Conservation (phyloP, 2,113 vertebrate genomes). For the Malurus elegans region DNA sequence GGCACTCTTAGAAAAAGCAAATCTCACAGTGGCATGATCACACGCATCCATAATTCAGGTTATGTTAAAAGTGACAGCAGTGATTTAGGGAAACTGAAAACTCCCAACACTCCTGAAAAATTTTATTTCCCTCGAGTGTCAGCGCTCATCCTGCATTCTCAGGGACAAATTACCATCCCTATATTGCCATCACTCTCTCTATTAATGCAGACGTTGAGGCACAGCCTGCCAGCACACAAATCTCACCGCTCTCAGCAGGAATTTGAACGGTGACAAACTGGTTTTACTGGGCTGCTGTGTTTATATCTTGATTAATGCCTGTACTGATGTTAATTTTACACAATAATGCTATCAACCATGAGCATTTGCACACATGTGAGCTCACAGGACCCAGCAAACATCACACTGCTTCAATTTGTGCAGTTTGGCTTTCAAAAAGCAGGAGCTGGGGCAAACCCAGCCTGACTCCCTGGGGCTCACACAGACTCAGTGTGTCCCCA, state of each 20-base stretch:
- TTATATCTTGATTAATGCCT: not conserved
- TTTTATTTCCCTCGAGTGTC: not conserved
- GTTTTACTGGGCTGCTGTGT: not conserved
- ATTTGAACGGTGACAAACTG: not conserved
- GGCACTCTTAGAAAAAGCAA: not conserved
- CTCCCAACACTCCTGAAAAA: not conserved
- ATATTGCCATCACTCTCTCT: not conserved
- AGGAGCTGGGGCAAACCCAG: not conserved
- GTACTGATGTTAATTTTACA: not conserved
- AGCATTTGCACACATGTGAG: not conserved
- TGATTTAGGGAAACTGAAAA: not conserved
- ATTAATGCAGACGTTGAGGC: not conserved
- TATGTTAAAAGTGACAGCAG: not conserved
- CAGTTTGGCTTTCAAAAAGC: not conserved
- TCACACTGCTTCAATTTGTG: not conserved
- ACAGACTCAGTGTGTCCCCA: not conserved
- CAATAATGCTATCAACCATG: not conserved
- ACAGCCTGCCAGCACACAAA: not conserved
- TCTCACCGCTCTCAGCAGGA: not conserved
- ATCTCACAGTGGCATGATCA: not conserved
- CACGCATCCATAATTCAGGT: not conserved
- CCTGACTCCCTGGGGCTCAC: constrained; percentile 15
- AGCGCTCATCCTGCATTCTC: not conserved
- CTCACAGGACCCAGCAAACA: not conserved
- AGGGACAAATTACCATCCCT: not conserved